A percentile compares a stretch with the other conserved stretches of the same genome.
phyloP scores from a whole-genome alignment of 2,888 invertebrate species.

The Ochropleura plecta region DNA sequence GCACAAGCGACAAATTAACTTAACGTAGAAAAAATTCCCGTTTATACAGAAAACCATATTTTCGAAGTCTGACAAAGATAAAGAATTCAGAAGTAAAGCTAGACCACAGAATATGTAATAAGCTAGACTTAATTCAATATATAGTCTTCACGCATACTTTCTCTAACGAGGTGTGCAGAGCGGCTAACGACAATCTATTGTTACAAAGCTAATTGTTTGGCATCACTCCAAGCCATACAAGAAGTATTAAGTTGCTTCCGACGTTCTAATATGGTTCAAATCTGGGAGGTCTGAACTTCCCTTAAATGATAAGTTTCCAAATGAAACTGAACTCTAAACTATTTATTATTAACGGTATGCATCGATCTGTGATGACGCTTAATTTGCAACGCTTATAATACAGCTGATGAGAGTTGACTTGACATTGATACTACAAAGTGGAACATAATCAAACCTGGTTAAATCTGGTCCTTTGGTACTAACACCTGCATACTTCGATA shows the following conservation, averaged over 20 bases:
- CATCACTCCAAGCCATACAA: conserved; percentile 42
- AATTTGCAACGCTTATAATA: no score
- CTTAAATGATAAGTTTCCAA: neutral
- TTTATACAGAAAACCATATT: neutral
- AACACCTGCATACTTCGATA: conserved; percentile 3
- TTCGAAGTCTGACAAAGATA: neutral
- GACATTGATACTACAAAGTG: conserved; percentile 1
- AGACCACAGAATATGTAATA: no score
- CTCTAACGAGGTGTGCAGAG: conserved; percentile 18
- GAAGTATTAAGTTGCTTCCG: conserved; percentile 29
- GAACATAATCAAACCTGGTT: neutral
- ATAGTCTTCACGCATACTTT: conserved; percentile 18
- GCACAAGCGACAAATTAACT: neutral
- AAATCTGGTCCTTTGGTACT: neutral
- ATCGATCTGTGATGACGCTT: neutral
- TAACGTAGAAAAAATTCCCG: no score
- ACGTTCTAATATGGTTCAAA: conserved; percentile 13
- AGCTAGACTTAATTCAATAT: neutral
- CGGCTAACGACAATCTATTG: conserved; percentile 29
- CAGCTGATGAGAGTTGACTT: neutral
- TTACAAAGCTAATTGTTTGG: conserved; percentile 39
- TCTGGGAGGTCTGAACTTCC: conserved; percentile 30
- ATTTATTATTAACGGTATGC: no score
- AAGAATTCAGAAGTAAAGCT: neutral
- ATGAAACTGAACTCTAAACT: no score